phyloP scores from a whole-genome alignment of 2,797 vertebrate species.

The Myotis myotis region DNA sequence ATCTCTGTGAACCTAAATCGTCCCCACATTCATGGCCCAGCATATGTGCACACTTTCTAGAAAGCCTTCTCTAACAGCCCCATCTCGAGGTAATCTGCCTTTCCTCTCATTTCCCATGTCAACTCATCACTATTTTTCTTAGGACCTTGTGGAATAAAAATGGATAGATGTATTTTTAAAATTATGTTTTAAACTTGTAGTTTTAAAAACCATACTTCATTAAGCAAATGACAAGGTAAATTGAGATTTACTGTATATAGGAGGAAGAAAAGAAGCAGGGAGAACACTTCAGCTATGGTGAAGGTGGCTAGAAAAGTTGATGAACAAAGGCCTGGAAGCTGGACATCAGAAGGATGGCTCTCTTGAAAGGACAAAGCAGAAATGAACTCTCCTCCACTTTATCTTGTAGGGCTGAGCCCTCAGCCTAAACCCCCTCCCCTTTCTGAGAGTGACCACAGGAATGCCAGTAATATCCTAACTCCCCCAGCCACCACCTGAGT shows the following conservation, averaged over 20 bases:
- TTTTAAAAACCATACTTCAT: neutral
- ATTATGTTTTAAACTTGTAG: too few species aligned
- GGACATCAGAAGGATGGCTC: neutral
- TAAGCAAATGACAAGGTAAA: neutral
- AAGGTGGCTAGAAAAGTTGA: neutral
- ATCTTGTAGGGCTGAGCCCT: too few species aligned
- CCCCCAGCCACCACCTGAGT: too few species aligned
- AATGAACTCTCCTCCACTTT: too few species aligned
- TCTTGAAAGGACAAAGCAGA: neutral
- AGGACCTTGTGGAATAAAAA: neutral
- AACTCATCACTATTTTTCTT: neutral
- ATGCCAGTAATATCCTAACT: too few species aligned
- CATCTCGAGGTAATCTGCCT: neutral
- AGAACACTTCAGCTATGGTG: neutral
- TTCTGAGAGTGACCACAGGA: too few species aligned
- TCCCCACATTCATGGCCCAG: neutral
- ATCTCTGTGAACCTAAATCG: neutral
- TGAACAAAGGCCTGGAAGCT: neutral
- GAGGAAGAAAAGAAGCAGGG: neutral
- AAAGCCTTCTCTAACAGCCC: neutral
- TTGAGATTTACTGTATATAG: neutral
- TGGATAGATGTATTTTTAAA: neutral
- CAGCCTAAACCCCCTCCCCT: too few species aligned
- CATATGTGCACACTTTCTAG: neutral
- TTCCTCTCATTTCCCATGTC: neutral